A percentile compares a stretch with the other conserved stretches of the same genome.
Evolutionary conservation across 1,140 invertebrate species (phyloP).

Genomic region (Odontomachus brunneus): DNA sequence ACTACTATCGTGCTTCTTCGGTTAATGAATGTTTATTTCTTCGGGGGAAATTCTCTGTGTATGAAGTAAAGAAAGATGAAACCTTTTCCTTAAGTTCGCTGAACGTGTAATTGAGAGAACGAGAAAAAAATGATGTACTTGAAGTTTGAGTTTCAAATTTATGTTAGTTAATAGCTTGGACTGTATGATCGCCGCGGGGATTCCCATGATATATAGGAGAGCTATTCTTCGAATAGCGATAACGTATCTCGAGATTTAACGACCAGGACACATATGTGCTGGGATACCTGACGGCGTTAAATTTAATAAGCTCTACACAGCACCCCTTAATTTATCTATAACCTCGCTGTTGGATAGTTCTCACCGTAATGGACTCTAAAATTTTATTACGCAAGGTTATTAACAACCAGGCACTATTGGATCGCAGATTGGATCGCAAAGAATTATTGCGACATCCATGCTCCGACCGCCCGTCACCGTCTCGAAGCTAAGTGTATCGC

Average conservation of each 20-base stretch:
- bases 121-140: too few relatives aligned
- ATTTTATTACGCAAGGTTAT: constrained; percentile 71
- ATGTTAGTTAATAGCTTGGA: constrained; percentile 7
- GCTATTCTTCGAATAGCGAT: constrained; percentile 25
- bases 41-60: too few relatives aligned
- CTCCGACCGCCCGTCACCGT: background rate
- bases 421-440: constrained; percentile 46
- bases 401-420: constrained; percentile 66
- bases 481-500: constrained; percentile 13
- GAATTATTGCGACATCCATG: constrained; percentile 62
- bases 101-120: too few relatives aligned
- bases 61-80: too few relatives aligned
- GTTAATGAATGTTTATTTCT: too few relatives aligned
- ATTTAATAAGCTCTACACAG: constrained; percentile 68
- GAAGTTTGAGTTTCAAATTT: background rate
- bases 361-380: constrained; percentile 69
- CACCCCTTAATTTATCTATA: constrained; percentile 67
- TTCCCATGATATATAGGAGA: background rate
- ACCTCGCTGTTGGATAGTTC: constrained; percentile 66
- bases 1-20: too few relatives aligned
- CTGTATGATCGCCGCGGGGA: background rate
- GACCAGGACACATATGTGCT: background rate
- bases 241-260: constrained; percentile 50
- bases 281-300: constrained; percentile 40
- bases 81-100: too few relatives aligned